Evolutionary conservation across 2,113 vertebrate genomes (phyloP).

Genomic region (Neopipo cinnamomea): DNA sequence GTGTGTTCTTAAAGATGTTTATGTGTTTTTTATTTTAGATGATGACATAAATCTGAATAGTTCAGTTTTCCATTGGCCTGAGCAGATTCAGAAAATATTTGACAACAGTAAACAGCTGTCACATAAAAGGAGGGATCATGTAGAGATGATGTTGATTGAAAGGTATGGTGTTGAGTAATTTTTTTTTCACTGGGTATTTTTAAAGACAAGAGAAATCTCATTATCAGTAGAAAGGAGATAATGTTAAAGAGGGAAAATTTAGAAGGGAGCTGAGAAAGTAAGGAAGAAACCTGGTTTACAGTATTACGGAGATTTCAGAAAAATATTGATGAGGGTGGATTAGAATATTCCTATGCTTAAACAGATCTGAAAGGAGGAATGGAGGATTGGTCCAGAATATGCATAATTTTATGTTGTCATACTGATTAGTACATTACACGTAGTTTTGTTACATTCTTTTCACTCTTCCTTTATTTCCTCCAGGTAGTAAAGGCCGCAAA

Average conservation of each 20-base stretch:
- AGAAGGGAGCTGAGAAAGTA: background rate
- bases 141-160: conserved; percentile 72
- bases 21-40: conserved; percentile 50
- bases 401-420: background rate
- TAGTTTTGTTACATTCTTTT: background rate
- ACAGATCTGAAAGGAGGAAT: background rate
- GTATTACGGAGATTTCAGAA: background rate
- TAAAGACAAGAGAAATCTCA: background rate
- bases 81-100: conserved; percentile 76
- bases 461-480: background rate
- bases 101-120: conserved; percentile 70
- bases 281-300: background rate
- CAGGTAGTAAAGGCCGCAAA: background rate
- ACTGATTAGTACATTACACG: background rate
- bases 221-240: background rate
- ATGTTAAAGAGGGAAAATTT: background rate
- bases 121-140: conserved; percentile 53
- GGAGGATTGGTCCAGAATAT: background rate
- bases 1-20: background rate
- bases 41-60: conserved; percentile 86
- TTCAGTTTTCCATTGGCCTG: conserved; percentile 83
- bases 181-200: background rate
- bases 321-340: background rate
- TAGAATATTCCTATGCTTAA: background rate
- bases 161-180: conserved; percentile 68